Evolutionary conservation across 2,888 invertebrate species (phyloP), one percentile per base, ranked within the genome.

Genomic region (Tipula confusa): DNA sequence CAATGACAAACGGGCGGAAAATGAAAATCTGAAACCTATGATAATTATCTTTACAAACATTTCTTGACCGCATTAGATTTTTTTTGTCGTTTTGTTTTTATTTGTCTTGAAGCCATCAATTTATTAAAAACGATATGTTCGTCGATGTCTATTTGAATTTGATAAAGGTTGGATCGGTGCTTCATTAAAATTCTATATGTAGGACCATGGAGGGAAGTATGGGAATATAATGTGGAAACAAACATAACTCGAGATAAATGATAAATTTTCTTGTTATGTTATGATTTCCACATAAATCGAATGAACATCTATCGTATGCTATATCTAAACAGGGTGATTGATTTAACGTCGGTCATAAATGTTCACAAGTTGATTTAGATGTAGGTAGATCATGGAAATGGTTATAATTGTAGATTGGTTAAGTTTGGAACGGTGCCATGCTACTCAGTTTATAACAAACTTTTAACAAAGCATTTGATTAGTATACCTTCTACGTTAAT

Each of bases 71-170:
- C 24, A 64, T 64, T 64, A 64, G 24, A 64, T 64, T 64, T 24
- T 64, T n/a, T n/a, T n/a, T n/a, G n/a, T n/a, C n/a, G n/a, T n/a
- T n/a, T n/a, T n/a, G n/a, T n/a, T n/a, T n/a, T 24, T 64, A 24
- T 64, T 64, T 64, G 64, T 64, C 64, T 64, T 64, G 64, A 64
- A 64, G 64, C 18, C 64, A 64, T 64, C 64, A 64, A 64, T 64
- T 64, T 24, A 64, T 64, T 64, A 64, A 64, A 43, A 64, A 64
- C 64, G 64, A 64, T 64, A 64, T 64, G 64, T 64, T 64, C 18
- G 64, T 64, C n/a, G n/a, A n/a, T 64, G 18, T 64, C 1, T 64
- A 1, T 64, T 64, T 64, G 18, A 9, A 64, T 64, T 64, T 64
- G 64, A 64, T 64, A 24, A 24, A 64, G 64, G 64, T 64, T 64